phyloP scores from a whole-genome alignment of 2,797 vertebrate species.

The Tapirus indicus region DNA sequence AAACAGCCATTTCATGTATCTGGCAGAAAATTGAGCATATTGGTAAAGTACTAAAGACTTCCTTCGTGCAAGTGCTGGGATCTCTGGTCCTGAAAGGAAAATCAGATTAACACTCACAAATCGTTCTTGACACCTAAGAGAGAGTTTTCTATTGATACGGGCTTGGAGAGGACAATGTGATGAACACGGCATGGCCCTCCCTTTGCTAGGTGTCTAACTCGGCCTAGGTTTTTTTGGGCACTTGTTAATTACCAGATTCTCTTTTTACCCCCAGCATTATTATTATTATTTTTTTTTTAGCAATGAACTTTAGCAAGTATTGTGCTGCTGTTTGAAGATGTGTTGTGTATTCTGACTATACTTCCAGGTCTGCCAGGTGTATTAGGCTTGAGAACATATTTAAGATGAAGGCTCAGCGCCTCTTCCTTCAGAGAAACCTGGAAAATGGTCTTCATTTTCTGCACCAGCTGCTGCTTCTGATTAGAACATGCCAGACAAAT shows the following conservation, averaged over 20 bases:
- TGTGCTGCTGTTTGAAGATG: not conserved
- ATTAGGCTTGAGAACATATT: constrained; percentile 56
- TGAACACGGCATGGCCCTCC: constrained; percentile 67
- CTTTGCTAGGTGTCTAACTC: not conserved
- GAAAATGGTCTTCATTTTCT: constrained; percentile 70
- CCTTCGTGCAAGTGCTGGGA: constrained; percentile 32
- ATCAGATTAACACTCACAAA: constrained; percentile 77
- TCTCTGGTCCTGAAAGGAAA: constrained; percentile 63
- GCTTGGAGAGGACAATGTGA: constrained; percentile 75
- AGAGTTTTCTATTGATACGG: constrained; percentile 77
- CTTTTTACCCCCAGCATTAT: not conserved
- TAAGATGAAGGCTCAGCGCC: constrained; percentile 50
- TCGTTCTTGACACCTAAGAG: constrained; percentile 81
- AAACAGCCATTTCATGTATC: constrained; percentile 51
- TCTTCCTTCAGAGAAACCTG: constrained; percentile 54
- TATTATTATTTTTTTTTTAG: not conserved
- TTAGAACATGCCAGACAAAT: constrained; percentile 66
- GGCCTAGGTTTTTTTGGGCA: not conserved
- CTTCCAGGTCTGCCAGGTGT: not conserved
- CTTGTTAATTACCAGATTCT: not conserved
- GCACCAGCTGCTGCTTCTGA: constrained; percentile 62
- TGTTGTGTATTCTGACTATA: constrained; percentile 46
- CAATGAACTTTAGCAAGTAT: not conserved
- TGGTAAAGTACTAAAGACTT: constrained; percentile 66
- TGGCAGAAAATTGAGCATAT: constrained; percentile 63